Evolutionary conservation across 1,140 invertebrate genomes (phyloP).

Genomic region (Lepidurus packardi): DNA sequence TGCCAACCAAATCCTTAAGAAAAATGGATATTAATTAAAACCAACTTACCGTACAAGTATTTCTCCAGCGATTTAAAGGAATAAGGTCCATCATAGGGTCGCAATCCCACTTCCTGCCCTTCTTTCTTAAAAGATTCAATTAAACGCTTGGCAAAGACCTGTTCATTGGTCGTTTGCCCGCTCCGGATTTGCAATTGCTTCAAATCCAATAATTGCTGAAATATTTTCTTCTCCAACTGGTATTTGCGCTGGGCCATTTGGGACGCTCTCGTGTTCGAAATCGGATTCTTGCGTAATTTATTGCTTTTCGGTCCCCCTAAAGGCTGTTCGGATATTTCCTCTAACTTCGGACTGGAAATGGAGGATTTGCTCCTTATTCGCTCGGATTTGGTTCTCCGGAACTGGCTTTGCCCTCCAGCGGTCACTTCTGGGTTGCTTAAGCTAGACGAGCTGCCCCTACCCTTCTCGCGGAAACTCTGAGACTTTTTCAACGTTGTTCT

Average conservation of each 20-base stretch:
- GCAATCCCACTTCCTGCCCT: constrained; percentile 61
- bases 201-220: constrained; percentile 86
- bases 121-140: constrained; percentile 72
- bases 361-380: constrained; percentile 15
- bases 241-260: constrained; percentile 54
- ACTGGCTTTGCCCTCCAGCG: neutral
- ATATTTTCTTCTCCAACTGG: constrained; percentile 85
- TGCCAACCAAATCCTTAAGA: too few relatives aligned
- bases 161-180: constrained; percentile 73
- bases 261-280: neutral
- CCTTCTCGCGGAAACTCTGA: constrained; percentile 23
- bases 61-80: constrained; percentile 83
- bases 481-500: constrained; percentile 2
- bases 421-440: constrained; percentile 11
- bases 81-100: constrained; percentile 63
- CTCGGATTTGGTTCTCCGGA: constrained; percentile 33
- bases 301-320: neutral
- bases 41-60: constrained; percentile 70
- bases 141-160: constrained; percentile 77
- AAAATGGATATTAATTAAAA: constrained; percentile 8
- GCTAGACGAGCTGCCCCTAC: neutral
- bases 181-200: constrained; percentile 87
- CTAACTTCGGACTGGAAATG: constrained; percentile 19
- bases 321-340: constrained; percentile 24
- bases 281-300: neutral